These are phyloP conservation scores for Therioaphis trifolii DNA, from an alignment of 2,888 invertebrate species.

Conservation along the genomic window DNA sequence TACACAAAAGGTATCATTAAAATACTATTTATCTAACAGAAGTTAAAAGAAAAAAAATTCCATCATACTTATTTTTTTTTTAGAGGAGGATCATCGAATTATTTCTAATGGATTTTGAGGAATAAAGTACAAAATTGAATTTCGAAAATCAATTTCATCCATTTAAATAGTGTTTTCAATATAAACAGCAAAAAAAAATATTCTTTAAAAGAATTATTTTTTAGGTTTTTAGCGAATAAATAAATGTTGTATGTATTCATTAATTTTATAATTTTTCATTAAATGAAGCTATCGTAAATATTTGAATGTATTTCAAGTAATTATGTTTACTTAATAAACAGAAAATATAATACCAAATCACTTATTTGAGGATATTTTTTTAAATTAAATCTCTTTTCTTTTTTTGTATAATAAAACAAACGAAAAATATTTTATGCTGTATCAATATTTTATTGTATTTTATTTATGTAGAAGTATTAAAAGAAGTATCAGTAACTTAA, in stretches of 20 bases:
- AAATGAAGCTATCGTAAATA: background rate
- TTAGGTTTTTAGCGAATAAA: background rate
- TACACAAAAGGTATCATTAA: background rate
- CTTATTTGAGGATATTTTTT: no score
- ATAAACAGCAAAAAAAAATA: slow-evolving; percentile 4
- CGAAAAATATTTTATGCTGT: no score
- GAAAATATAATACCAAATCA: no score
- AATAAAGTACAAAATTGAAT: slow-evolving; percentile 12
- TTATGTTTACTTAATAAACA: no score
- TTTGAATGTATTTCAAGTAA: background rate
- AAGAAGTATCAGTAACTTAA: no score
- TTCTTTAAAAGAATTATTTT: background rate
- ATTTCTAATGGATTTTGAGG: background rate
- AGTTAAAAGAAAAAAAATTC: no score
- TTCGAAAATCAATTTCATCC: background rate
- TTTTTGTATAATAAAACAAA: no score
- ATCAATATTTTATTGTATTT: no score
- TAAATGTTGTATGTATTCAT: background rate
- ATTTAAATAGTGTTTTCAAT: background rate
- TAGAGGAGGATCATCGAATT: background rate
- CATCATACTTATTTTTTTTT: slow-evolving; percentile 4
- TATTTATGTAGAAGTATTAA: no score
- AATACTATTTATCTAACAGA: background rate
- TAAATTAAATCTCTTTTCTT: no score
- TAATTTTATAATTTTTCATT: background rate